Conservation (phyloP, 2,797 vertebrate genomes). For the Phataginus tetradactyla region DNA sequence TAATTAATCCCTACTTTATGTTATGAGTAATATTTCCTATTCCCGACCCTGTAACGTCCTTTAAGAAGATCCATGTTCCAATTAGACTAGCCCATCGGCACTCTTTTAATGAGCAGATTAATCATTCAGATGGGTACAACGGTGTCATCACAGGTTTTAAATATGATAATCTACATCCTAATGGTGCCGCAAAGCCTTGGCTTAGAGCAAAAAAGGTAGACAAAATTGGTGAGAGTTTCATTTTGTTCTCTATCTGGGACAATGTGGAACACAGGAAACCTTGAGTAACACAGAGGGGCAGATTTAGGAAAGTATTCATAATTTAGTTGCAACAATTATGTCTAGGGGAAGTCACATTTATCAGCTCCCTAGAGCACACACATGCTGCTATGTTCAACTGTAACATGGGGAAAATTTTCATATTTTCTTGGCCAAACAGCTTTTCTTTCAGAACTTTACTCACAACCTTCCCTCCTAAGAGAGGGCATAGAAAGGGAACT, state of each 20-base stretch:
- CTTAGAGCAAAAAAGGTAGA: slow-evolving; percentile 87
- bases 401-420: slow-evolving; percentile 40
- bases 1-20: slow-evolving; percentile 93
- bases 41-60: slow-evolving; percentile 92
- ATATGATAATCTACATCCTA: slow-evolving; percentile 92
- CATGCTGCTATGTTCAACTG: slow-evolving; percentile 44
- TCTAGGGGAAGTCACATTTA: slow-evolving; percentile 68
- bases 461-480: slow-evolving; percentile 27
- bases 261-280: slow-evolving; percentile 74
- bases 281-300: slow-evolving; percentile 70
- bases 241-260: slow-evolving; percentile 82
- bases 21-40: slow-evolving; percentile 93
- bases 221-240: slow-evolving; percentile 85
- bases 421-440: slow-evolving; percentile 68
- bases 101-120: slow-evolving; percentile 94
- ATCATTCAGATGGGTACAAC: slow-evolving; percentile 92
- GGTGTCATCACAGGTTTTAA: slow-evolving; percentile 92
- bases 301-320: slow-evolving; percentile 63
- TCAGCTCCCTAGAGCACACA: slow-evolving; percentile 70
- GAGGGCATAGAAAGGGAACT: slow-evolving; percentile 2
- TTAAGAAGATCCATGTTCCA: slow-evolving; percentile 94
- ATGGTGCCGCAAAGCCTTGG: slow-evolving; percentile 88
- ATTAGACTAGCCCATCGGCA: slow-evolving; percentile 93
- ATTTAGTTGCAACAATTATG: slow-evolving; percentile 79
- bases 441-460: slow-evolving; percentile 66